Percentiles rank a stretch among this genome's conserved stretches.
Evolutionary conservation across 1,140 invertebrate species (phyloP).

Genomic region (Papilio glaucus): DNA sequence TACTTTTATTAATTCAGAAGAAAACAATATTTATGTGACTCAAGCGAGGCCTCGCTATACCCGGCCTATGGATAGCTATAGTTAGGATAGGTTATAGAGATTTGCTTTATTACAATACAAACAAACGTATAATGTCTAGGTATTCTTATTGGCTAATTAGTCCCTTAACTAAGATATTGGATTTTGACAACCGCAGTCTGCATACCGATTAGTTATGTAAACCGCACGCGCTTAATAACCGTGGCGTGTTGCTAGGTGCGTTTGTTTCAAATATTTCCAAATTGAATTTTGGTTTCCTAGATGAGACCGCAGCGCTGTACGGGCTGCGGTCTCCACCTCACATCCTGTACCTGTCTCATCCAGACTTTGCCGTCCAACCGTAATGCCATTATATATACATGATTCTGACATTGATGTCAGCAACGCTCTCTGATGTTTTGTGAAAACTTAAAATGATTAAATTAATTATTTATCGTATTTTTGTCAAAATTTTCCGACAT

Average conservation of each 20-base stretch:
- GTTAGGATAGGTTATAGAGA: too few species aligned
- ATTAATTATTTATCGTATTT: too few species aligned
- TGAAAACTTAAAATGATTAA: too few species aligned
- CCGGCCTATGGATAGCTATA: too few species aligned
- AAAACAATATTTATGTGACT: neutral
- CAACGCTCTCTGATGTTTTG: conserved; percentile 40
- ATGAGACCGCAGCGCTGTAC: conserved; percentile 48
- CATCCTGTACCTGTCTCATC: conserved; percentile 49
- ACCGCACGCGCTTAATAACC: conserved; percentile 4
- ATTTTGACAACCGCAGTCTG: neutral
- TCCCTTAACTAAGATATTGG: conserved; percentile 15
- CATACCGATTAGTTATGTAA: neutral
- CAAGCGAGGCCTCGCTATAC: neutral
- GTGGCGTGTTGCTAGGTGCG: neutral
- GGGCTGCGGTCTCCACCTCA: conserved; percentile 43
- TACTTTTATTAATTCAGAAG: too few species aligned
- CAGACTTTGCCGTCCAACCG: conserved; percentile 43
- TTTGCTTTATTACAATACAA: conserved; percentile 1
- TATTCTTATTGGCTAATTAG: conserved; percentile 9
- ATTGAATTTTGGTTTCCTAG: conserved; percentile 33
- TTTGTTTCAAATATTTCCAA: conserved; percentile 26
- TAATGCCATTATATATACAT: conserved; percentile 55
- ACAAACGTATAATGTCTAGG: conserved; percentile 1
- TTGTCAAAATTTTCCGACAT: too few species aligned
- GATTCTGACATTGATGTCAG: conserved; percentile 42